Evolutionary conservation across 1,140 invertebrate species (phyloP).

Genomic region (Dinothrombium tinctorium): DNA sequence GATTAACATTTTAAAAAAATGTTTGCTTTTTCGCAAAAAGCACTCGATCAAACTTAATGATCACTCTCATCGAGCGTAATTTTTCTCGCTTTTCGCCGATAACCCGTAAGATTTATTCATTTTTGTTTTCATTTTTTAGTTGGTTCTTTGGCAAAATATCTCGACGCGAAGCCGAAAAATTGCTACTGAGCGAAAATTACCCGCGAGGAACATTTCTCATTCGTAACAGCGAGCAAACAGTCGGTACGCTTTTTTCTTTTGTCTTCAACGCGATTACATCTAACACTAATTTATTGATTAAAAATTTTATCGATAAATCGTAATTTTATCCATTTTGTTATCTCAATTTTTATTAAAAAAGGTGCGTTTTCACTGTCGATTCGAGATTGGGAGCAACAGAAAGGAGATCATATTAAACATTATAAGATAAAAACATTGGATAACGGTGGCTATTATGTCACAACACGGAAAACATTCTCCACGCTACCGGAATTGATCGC

Average conservation of each 20-base stretch:
- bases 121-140: slow-evolving; percentile 29
- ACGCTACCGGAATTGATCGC: slow-evolving; percentile 67
- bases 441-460: slow-evolving; percentile 75
- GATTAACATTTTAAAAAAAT: no score
- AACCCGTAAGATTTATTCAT: no score
- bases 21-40: no score
- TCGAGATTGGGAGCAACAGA: slow-evolving; percentile 77
- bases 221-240: slow-evolving; percentile 74
- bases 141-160: slow-evolving; percentile 97
- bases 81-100: slow-evolving; percentile 2
- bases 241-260: no score
- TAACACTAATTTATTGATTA: no score
- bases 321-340: no score
- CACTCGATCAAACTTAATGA: no score
- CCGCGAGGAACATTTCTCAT: slow-evolving; percentile 87
- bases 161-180: slow-evolving; percentile 82
- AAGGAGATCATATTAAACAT: slow-evolving; percentile 86
- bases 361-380: slow-evolving; percentile 81
- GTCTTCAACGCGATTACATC: no score
- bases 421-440: slow-evolving; percentile 90
- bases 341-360: no score
- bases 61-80: no score
- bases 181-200: slow-evolving; percentile 69
- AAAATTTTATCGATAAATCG: no score
- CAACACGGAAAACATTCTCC: slow-evolving; percentile 74